Evolutionary conservation across 2,888 invertebrate genomes (phyloP), one percentile per base, ranked within the genome.

Genomic region (Drosophila conformis): DNA sequence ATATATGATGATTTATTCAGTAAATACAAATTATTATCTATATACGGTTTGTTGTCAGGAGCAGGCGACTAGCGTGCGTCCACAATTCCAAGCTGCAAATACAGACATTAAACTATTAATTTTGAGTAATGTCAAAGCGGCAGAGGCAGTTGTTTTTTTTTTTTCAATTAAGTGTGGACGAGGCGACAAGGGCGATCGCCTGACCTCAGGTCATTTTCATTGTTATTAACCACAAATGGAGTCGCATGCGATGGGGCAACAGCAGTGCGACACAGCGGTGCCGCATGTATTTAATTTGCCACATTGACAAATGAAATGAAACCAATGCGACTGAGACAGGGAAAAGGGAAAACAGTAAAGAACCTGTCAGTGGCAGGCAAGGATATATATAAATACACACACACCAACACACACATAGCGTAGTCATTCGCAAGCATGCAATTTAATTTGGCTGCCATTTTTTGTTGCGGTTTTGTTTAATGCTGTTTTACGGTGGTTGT

Each of bases 281-380:
- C 53, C 56, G 69, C 53, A 51, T 69, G 57, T 69, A 75, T 78
- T 84, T 75, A 82, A 87, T 78, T 85, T 84, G 69, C 69, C 69
- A 78, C 76, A 85, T 90, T 90, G 88, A 79, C 80, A 90, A 88
- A 90, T 90, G 86, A 79, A 85, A 85, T 85, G 73, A 77, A 88
- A 80, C 35, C 25, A 54, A 42, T 31, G 63, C 29, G 54, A 57
- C 36, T 33, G 29, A 25, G 36, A n/a, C 29, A 21, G 54, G 60
- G 62, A 65, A 13, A 13, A 62, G 31, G 31, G n/a, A n/a, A 54
- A 56, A 67, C 64, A 68, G 56, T 74, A 59, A 56, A 73, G 79
- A 73, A 78, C 64, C 90, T 87, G 88, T 75, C 90, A 85, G 71
- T 79, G 72, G 59, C 89, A 83, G 85, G 42, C 69, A 65, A 35